phyloP scores from a whole-genome alignment of 2,113 vertebrate genomes.

The Tachysurus fulvidraco region DNA sequence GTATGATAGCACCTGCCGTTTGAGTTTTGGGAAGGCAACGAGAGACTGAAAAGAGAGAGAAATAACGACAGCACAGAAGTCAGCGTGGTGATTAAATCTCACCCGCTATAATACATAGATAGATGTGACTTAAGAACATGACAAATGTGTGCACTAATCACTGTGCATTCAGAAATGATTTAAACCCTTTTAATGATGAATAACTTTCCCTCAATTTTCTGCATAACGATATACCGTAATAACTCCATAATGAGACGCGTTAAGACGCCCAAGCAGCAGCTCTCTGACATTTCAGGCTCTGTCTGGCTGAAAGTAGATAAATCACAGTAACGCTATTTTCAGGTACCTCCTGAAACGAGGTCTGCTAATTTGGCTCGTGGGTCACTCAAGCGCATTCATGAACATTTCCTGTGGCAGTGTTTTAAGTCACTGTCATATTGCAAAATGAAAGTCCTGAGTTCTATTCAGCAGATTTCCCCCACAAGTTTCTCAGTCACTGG shows the following conservation, averaged over 20 bases:
- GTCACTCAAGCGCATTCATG: not conserved
- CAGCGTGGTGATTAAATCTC: not conserved
- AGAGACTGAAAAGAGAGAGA: slow-evolving; percentile 81
- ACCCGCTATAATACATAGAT: not conserved
- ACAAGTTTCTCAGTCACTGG: not conserved
- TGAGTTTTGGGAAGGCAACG: slow-evolving; percentile 98
- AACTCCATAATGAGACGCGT: not conserved
- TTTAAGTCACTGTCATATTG: not conserved
- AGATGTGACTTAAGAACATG: not conserved
- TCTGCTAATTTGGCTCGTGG: not conserved
- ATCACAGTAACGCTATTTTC: not conserved
- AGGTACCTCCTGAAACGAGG: not conserved
- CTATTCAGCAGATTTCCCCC: not conserved
- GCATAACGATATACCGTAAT: not conserved
- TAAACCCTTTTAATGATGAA: not conserved
- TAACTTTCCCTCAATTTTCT: not conserved
- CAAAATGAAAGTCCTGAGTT: not conserved
- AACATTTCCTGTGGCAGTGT: not conserved
- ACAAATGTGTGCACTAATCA: not conserved
- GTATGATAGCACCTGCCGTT: slow-evolving; percentile 95
- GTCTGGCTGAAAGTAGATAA: not conserved
- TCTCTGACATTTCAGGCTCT: not conserved
- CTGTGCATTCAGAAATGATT: not conserved
- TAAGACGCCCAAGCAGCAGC: not conserved
- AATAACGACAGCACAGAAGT: not conserved